phyloP scores from a whole-genome alignment of 2,888 invertebrate genomes.

The Dioctria linearis region DNA sequence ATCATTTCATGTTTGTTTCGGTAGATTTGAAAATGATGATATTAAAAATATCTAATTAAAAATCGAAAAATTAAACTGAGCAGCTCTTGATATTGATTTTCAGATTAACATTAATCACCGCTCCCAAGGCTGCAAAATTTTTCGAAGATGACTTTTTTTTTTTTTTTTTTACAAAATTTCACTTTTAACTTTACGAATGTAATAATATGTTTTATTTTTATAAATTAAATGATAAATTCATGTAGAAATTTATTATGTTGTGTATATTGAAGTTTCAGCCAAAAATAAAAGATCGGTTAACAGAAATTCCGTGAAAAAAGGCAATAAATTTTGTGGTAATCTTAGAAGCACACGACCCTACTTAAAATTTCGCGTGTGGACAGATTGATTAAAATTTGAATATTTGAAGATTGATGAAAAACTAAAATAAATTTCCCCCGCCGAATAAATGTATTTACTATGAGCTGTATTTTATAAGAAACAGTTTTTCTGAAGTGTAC shows the following conservation, averaged over 20 bases:
- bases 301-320: neutral
- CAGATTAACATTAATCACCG: no score
- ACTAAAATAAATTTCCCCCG: slow-evolving; percentile 23
- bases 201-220: neutral
- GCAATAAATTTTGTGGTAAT: slow-evolving; percentile 27
- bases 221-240: neutral
- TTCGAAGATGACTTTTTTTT: no score
- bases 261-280: neutral
- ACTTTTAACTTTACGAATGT: neutral
- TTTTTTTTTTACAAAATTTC: no score
- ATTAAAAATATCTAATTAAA: neutral
- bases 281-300: neutral
- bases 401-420: neutral
- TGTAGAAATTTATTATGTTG: neutral
- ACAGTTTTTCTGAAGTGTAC: neutral
- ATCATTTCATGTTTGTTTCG: neutral
- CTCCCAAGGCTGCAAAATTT: no score
- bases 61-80: neutral
- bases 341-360: slow-evolving; percentile 29
- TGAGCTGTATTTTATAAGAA: neutral
- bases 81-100: neutral
- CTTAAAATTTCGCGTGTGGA: neutral
- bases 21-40: neutral
- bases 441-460: slow-evolving; percentile 5
- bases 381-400: neutral